Percentiles rank a stretch among this genome's conserved stretches.
These are phyloP conservation scores for Actenoides hombroni DNA, from an alignment of 2,113 vertebrate species.

Conservation along the genomic window DNA sequence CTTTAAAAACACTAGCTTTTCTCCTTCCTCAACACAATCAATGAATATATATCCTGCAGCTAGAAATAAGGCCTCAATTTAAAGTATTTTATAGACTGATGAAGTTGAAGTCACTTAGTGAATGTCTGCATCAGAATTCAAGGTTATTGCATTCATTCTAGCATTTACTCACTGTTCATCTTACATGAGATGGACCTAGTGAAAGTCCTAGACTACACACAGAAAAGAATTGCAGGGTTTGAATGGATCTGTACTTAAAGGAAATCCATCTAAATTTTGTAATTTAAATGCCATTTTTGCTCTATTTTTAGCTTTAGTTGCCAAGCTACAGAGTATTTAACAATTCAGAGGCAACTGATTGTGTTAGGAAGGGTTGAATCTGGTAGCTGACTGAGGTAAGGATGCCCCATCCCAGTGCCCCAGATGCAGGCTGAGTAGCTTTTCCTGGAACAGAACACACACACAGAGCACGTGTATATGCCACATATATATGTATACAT, in stretches of 20 bases:
- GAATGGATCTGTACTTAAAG: not conserved
- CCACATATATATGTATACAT: accelerated
- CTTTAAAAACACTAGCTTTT: not conserved
- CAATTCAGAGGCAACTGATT: not conserved
- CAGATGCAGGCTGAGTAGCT: not conserved
- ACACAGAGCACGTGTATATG: accelerated
- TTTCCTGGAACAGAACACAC: accelerated
- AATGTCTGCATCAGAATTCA: not conserved
- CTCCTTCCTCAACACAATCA: conserved; percentile 10
- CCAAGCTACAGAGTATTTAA: not conserved
- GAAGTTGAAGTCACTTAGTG: not conserved
- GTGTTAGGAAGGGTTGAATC: not conserved
- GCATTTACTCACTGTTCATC: not conserved
- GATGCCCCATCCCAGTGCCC: not conserved
- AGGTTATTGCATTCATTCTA: not conserved
- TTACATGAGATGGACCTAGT: not conserved
- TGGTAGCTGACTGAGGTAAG: accelerated
- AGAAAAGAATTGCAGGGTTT: not conserved
- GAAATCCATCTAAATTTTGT: not conserved
- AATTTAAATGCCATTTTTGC: not conserved
- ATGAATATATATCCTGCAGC: not conserved
- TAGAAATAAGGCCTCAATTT: not conserved
- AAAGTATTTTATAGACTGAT: not conserved
- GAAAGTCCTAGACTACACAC: not conserved
- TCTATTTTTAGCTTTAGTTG: not conserved